These are phyloP conservation scores for Petrocephalus zakoni DNA, from an alignment of 2,113 vertebrate genomes.

Conservation along the genomic window DNA sequence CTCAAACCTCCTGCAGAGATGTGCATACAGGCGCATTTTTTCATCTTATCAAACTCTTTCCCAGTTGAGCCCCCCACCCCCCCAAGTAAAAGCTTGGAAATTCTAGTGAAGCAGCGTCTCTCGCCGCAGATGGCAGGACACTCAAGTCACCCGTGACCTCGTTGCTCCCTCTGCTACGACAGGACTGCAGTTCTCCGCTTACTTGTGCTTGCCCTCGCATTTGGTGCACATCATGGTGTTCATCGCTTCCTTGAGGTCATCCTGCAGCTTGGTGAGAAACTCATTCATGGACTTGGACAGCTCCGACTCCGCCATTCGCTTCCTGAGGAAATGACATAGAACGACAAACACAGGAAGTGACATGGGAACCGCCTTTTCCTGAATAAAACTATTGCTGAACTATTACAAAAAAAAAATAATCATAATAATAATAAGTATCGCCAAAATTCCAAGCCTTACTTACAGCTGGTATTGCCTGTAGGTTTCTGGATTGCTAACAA, in stretches of 20 bases:
- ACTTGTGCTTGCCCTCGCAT: conserved; percentile 94
- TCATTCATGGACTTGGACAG: conserved; percentile 84
- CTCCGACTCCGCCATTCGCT: conserved; percentile 81
- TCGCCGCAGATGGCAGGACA: neutral
- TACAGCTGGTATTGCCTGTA: conserved; percentile 83
- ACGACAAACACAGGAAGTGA: neutral
- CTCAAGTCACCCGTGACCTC: neutral
- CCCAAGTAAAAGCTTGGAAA: neutral
- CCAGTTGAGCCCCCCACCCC: neutral
- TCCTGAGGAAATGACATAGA: conserved; percentile 54
- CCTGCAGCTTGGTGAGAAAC: conserved; percentile 86
- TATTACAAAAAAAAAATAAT: neutral
- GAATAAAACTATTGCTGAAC: neutral
- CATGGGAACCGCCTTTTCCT: neutral
- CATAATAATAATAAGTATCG: neutral
- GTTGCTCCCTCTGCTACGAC: neutral
- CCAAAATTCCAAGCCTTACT: conserved; percentile 45
- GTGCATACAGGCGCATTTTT: neutral
- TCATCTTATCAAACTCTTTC: neutral
- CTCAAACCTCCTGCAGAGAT: conserved; percentile 75
- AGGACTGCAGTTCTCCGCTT: conserved; percentile 31
- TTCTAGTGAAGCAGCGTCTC: neutral
- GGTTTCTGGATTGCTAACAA: conserved; percentile 86
- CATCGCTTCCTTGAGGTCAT: conserved; percentile 93
- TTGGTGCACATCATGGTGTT: conserved; percentile 97